Base-by-base conservation (phyloP, 2,888 invertebrate genomes). In the Orthosia cruda region DNA sequence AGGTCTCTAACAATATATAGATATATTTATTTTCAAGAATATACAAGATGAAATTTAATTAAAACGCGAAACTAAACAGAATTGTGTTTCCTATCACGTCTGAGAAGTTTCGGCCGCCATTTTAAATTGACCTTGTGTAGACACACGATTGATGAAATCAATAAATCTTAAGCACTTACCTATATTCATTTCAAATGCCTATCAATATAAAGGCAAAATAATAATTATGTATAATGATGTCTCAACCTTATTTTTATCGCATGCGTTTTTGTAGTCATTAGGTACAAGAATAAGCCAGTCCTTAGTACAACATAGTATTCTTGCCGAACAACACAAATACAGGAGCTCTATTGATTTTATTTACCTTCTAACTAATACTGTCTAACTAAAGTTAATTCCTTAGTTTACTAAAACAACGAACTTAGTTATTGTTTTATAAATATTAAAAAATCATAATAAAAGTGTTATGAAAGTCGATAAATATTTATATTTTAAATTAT, bases 301-400 rank as follows among this genome's bases (percentile, higher is more conserved):
- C 32, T 62, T 73, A 50, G 65, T 80, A 81, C 58, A 81, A 74
- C 45, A 40, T 68, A 62, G 61, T 71, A 71, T 82, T 85, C 86
- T 82, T 82, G 86, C 86, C 82, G 71, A 85, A 67, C 47, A 61
- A 63, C 16, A 57, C n/a, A 50, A 58, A 71, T 66, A 81, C 77
- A 71, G 83, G 61, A 81, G 71, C 54, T 58, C 18, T 55, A 23
- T 74, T 20, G 23, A 59, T 80, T 68, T 68, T 49, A 47, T 20
- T 3, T 63, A 49, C 5, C 9, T 55, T 54, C 3, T 13, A 45
- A 49, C 7, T 26, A 16, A 62, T 83, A 67, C 55, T 54, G 40
- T 47, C 15, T 40, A 26, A 49, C 15, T 47, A 26, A 45, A 50
- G 15, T 11, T 57, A 50, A 32, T 20, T 61, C 12, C 16, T 78